These are phyloP conservation scores for Drosophila quinaria DNA, from an alignment of 2,888 invertebrate species.

Conservation along the genomic window DNA sequence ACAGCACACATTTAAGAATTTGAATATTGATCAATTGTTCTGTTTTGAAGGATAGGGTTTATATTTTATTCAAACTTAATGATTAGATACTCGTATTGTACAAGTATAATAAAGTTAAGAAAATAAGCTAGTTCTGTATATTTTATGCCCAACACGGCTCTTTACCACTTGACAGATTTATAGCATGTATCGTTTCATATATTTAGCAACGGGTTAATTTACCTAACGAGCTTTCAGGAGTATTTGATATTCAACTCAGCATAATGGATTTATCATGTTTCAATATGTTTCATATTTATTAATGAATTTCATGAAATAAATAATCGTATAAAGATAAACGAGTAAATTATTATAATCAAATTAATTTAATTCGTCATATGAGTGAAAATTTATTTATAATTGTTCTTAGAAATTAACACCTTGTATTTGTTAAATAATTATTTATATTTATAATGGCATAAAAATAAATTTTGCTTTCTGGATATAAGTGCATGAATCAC, in stretches of 20 bases:
- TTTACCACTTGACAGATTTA: constrained; percentile 18
- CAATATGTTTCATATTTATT: constrained; percentile 2
- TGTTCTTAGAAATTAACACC: neutral
- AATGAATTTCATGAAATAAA: neutral
- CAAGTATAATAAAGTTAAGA: neutral
- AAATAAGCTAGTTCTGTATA: neutral
- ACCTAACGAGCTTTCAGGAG: constrained; percentile 16
- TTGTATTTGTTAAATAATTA: constrained; percentile 9
- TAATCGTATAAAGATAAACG: neutral
- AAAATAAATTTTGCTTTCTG: neutral
- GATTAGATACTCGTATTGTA: neutral
- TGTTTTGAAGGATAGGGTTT: neutral
- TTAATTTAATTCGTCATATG: neutral
- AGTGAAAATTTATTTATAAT: neutral
- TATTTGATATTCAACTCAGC: constrained; percentile 6
- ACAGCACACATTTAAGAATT: too few relatives aligned
- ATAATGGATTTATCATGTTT: constrained; percentile 21
- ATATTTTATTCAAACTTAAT: neutral
- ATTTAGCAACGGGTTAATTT: constrained; percentile 13
- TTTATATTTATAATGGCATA: neutral
- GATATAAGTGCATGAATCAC: neutral
- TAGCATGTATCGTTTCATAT: constrained; percentile 14
- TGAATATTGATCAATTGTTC: neutral
- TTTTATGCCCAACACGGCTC: constrained; percentile 6
- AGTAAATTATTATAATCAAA: neutral